These are phyloP conservation scores for Melanchra persicariae DNA, from an alignment of 2,888 invertebrate species.

Conservation along the genomic window DNA sequence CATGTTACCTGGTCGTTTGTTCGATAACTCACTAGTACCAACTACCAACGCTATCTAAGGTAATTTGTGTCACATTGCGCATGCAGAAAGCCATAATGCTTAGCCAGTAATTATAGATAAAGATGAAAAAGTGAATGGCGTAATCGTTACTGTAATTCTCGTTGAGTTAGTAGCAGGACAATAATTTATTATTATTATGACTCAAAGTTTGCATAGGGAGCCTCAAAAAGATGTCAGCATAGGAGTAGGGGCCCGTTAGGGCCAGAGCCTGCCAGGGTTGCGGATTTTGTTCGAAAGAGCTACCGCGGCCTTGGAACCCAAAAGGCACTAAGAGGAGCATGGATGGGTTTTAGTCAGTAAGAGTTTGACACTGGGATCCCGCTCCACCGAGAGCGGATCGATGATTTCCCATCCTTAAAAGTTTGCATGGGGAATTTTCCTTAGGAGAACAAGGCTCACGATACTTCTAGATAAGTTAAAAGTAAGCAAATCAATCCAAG, in stretches of 20 bases:
- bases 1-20: conserved; percentile 61
- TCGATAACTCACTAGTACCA: conserved; percentile 55
- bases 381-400: too few relatives aligned
- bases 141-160: conserved; percentile 42
- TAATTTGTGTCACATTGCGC: conserved; percentile 64
- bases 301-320: too few relatives aligned
- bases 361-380: too few relatives aligned
- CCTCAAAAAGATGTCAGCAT: too few relatives aligned
- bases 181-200: not conserved
- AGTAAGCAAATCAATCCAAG: not conserved
- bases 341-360: too few relatives aligned
- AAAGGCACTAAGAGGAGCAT: too few relatives aligned
- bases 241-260: too few relatives aligned
- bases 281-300: too few relatives aligned
- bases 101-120: conserved; percentile 56
- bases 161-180: conserved; percentile 8
- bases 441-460: not conserved
- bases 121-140: conserved; percentile 56
- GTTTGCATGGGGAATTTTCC: too few relatives aligned
- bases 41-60: conserved; percentile 45
- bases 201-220: too few relatives aligned
- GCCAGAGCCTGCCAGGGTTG: too few relatives aligned
- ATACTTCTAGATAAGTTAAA: not conserved
- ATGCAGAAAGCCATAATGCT: conserved; percentile 57
- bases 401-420: too few relatives aligned